Percentiles rank a stretch among this genome's conserved stretches.
phyloP scores from a whole-genome alignment of 2,113 vertebrate genomes.

The Bujurquina vittata region DNA sequence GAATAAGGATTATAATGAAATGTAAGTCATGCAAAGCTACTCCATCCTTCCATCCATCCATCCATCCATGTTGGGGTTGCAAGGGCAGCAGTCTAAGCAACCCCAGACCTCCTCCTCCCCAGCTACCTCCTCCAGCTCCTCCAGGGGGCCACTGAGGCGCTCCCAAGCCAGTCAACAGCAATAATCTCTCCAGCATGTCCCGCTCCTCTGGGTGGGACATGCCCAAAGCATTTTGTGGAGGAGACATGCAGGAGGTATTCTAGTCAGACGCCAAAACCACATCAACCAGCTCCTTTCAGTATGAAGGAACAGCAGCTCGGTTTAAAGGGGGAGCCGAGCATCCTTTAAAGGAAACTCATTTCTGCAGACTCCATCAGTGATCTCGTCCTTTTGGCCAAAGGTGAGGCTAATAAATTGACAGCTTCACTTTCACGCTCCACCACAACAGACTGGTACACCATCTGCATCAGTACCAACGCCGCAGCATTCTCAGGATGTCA shows the following conservation, averaged over 20 bases:
- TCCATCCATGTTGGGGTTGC: neutral
- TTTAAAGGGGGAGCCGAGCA: neutral
- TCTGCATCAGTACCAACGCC: neutral
- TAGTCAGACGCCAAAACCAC: neutral
- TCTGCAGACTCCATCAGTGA: neutral
- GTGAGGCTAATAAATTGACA: neutral
- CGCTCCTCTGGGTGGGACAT: neutral
- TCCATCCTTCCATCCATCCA: neutral
- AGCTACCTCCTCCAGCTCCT: neutral
- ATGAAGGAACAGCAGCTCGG: neutral
- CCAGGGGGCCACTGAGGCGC: neutral
- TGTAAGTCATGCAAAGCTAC: neutral
- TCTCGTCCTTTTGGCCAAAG: neutral
- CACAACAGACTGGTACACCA: accelerated
- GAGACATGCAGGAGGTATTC: neutral
- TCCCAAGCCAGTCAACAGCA: neutral
- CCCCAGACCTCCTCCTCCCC: neutral
- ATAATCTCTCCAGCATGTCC: neutral
- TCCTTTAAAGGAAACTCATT: neutral
- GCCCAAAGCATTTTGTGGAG: neutral
- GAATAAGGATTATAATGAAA: neutral
- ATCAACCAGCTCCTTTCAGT: neutral
- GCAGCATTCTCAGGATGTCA: neutral
- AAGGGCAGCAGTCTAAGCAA: no score
- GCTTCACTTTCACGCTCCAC: neutral